phyloP scores from a whole-genome alignment of 2,888 invertebrate genomes.

The Polydrusus pterygomalis region DNA sequence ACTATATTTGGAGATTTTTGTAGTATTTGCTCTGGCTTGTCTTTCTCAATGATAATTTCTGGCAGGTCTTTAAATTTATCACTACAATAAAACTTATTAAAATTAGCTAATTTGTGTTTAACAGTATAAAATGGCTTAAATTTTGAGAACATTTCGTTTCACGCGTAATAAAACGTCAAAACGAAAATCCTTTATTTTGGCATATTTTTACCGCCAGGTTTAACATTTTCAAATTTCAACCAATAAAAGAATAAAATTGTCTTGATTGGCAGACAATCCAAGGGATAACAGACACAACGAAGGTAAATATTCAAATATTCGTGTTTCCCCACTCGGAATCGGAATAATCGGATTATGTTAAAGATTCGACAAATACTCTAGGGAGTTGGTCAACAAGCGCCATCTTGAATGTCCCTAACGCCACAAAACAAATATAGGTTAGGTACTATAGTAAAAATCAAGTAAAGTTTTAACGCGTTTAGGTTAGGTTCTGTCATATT shows the following conservation, averaged over 20 bases:
- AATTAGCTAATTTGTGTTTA: constrained; percentile 1
- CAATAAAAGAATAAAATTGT: not conserved
- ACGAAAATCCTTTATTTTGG: too few relatives aligned
- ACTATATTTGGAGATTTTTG: constrained; percentile 14
- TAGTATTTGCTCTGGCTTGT: not conserved
- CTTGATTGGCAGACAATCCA: not conserved
- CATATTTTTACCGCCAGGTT: not conserved
- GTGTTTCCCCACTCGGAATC: too few relatives aligned
- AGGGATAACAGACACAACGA: too few relatives aligned
- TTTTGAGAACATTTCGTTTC: constrained; percentile 9
- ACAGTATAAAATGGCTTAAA: not conserved
- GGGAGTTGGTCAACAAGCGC: too few relatives aligned
- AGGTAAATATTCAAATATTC: too few relatives aligned
- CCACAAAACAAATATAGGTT: too few relatives aligned
- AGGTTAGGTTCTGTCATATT: too few relatives aligned
- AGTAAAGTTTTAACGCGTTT: too few relatives aligned
- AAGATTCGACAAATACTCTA: too few relatives aligned
- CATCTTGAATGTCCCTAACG: too few relatives aligned
- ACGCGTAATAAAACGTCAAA: not conserved
- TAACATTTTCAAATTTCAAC: not conserved
- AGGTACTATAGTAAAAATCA: too few relatives aligned
- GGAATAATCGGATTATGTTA: too few relatives aligned
- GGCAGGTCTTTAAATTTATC: constrained; percentile 16
- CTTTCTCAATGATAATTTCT: not conserved
- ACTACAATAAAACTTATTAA: constrained; percentile 22